Base-by-base conservation (phyloP, 2,797 vertebrate species). In the Toxotes lorentzi region DNA sequence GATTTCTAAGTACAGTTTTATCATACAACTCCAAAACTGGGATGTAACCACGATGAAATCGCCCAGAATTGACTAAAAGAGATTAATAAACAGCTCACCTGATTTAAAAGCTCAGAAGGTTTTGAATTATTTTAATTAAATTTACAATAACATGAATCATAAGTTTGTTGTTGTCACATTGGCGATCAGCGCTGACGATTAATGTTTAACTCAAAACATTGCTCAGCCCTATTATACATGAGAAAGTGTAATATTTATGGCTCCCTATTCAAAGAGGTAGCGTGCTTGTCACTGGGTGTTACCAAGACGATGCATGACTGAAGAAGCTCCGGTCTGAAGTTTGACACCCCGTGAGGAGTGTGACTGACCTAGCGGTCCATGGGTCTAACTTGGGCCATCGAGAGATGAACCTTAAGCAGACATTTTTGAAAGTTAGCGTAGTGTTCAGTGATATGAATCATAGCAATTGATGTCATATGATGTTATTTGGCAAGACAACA, bases 251-350 rank as follows among this genome's bases (percentile, higher is more conserved):
- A 4, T 54, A 66, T 60, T 24, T 5, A 54, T 54, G n/a, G 23
- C 34, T 59, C 13, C 2, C 32, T 47, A 12, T 48, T 74, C 35
- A 40, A 45, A 38, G 35, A 68, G 13, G 19, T 8, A 35, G 5
- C 10, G n/a, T 11, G 45, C 30, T 27, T 56, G 45, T 65, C 45
- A n/a, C 24, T 50, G 12, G 57, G 5, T 53, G 10, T 58, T 35
- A 58, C 19, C 14, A 12, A 51, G 23, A 76, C 16, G 34, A 62
- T 67, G 48, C 56, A 13, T 57, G 51, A 56, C 23, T 38, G 32
- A 54, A 19, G 9, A 60, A 7, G 24, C 24, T 50, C 9, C 9
- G 9, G 48, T 65, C 32, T 24, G 10, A 60, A 70, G 34, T 53
- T 12, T 59, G 51, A 50, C 32, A 56, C 57, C 16, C 16, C 5